Evolutionary conservation across 2,113 vertebrate species (phyloP), one percentile per base, ranked within the genome.

Genomic region (Neodon shergylaensis): DNA sequence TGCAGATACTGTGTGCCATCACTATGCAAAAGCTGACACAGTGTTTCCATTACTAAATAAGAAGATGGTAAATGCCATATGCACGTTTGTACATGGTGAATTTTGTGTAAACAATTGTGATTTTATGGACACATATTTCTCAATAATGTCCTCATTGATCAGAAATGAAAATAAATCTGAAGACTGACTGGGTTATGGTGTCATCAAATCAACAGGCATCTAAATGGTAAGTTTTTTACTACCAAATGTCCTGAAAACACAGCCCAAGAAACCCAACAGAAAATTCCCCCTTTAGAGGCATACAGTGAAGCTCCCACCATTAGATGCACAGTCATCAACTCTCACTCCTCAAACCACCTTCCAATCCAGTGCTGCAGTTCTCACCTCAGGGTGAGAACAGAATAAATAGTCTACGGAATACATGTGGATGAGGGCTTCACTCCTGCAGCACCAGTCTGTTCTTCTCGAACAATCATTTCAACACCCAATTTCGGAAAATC

Each of bases 161-260:
- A 76, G 12, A n/a, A 63, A 12, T 86, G 91, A 94, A 95, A 96
- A 85, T 92, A 94, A 93, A 73, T 22, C 42, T 47, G 54, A 92
- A 19, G 88, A 93, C 61, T 88, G 83, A 86, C 90, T 90, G 81
- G 13, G 13, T 77, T 77, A 90, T 81, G 78, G 33, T 65, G 83
- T 28, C 54, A 26, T 93, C 70, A 94, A 90, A 49, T n/a, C 92
- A 90, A 4, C 1, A 0, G 49, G 52, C 65, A 58, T 24, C 58
- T 77, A 12, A 10, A 82, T 79, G 94, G 90, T 97, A 92, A 96
- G 84, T 94, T 81, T 81, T 94, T 85, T 70, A 87, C 28, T 7
- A 52, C 21, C 21, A 54, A 63, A 63, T 94, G 16, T 89, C 42
- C 49, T 92, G 87, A 74, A 93, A 85, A 91, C 49, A 87, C 73